phyloP scores from a whole-genome alignment of 2,888 invertebrate species.

The Tetrapedia diversipes region DNA sequence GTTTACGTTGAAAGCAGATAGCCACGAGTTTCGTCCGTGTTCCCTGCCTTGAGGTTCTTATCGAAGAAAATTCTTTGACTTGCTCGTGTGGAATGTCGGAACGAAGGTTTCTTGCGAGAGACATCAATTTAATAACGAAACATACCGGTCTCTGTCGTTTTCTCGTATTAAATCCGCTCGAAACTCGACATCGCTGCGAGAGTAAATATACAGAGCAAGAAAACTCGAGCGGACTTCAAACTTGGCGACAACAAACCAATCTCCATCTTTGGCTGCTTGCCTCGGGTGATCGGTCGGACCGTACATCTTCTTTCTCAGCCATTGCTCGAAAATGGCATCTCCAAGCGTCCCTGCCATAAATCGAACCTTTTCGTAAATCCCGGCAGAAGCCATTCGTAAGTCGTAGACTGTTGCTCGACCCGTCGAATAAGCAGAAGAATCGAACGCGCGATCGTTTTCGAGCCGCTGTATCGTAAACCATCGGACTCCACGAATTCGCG shows the following conservation, averaged over 20 bases:
- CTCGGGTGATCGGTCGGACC: constrained; percentile 7
- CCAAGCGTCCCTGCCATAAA: constrained; percentile 3
- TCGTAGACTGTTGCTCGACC: not conserved
- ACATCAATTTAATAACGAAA: too few relatives aligned
- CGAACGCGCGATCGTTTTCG: not conserved
- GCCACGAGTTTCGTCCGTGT: too few relatives aligned
- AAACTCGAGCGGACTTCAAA: not conserved
- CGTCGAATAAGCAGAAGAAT: not conserved
- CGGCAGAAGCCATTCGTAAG: not conserved
- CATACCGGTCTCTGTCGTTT: too few relatives aligned
- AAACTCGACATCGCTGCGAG: too few relatives aligned
- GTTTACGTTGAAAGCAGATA: too few relatives aligned
- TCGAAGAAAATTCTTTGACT: too few relatives aligned
- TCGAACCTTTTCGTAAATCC: not conserved
- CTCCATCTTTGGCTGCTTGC: constrained; percentile 5
- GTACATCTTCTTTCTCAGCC: constrained; percentile 3
- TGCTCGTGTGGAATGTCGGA: too few relatives aligned
- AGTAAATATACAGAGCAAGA: not conserved
- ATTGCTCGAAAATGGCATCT: constrained; percentile 11
- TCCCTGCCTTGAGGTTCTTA: too few relatives aligned
- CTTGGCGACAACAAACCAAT: constrained; percentile 21
- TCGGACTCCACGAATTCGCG: not conserved
- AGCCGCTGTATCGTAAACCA: not conserved
- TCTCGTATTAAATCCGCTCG: too few relatives aligned
- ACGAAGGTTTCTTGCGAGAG: too few relatives aligned